Conservation (phyloP, 2,113 vertebrate genomes). For the Oreochromis spilurus region DNA sequence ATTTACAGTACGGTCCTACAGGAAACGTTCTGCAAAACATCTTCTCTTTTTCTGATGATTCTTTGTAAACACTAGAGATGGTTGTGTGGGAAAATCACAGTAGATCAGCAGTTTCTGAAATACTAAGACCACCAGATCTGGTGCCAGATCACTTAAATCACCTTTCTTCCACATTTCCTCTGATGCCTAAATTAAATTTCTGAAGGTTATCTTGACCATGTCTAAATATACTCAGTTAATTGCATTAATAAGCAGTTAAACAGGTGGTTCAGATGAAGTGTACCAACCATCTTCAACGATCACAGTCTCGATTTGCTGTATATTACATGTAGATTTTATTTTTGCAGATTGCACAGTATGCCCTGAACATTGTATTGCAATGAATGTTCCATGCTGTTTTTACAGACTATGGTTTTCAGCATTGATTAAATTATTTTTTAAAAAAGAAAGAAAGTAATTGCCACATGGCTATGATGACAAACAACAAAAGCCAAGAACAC, state of each 20-base stretch:
- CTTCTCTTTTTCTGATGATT: not conserved
- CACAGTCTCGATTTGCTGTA: not conserved
- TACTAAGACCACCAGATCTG: not conserved
- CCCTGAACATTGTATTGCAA: not conserved
- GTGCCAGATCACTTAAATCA: not conserved
- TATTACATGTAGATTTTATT: not conserved
- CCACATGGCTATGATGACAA: not conserved
- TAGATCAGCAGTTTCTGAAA: not conserved
- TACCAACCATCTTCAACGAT: not conserved
- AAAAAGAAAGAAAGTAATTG: not conserved
- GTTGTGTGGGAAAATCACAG: not conserved
- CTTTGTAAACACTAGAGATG: not conserved
- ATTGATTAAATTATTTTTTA: rapidly evolving
- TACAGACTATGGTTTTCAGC: not conserved
- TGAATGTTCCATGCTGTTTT: not conserved
- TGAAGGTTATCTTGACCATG: not conserved
- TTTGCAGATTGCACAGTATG: rapidly evolving
- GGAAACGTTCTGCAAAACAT: not conserved
- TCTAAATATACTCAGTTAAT: not conserved
- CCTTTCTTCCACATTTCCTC: not conserved
- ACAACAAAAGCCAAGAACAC: not conserved
- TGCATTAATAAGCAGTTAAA: not conserved
- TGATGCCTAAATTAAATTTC: not conserved
- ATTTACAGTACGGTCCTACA: not conserved
- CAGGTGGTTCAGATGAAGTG: not conserved